Evolutionary conservation across 1,140 invertebrate species (phyloP), one percentile per base, ranked within the genome.

Genomic region (Bactericera cockerelli): DNA sequence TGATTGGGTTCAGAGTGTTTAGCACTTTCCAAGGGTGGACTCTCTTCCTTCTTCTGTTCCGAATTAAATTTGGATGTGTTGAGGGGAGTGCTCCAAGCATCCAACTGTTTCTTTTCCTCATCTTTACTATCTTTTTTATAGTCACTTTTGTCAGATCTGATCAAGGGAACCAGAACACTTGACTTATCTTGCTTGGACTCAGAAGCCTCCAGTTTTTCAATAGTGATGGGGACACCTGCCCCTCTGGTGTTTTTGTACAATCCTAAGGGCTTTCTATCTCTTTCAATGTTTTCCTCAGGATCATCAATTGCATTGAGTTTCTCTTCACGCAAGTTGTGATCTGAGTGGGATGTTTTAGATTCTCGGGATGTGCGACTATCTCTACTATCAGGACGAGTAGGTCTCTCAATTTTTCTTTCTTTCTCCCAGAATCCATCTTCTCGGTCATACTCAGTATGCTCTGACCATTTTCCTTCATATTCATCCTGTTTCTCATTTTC

Each of bases 171-270:
- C 3, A 49, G 42, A 6, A 49, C 42, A 22, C 42, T 49, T 6
- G 42, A 49, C 42, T 49, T 58, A 26, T 79, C 78, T 10, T 65
- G 71, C 49, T 74, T 74, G 16, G 75, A 64, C 63, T 81, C 79
- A 16, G 79, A 77, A 2, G 79, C 78, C 64, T 79, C 79, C 1
- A 81, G 69, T 62, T 79, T 79, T 53, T 81, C 79, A 58, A 77
- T 74, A 1, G 78, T 81, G 2, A 81, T 77, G 0, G 79, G 79
- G 24, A 78, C 6, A 77, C 75, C 57, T 74, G 74, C n/a, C 72
- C 68, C 55, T 63, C 60, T 53, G 62, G 55, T 49, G 57, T 56
- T 53, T 57, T 57, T 56, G 53, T 42, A 61, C 42, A 49, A 26
- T 13, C 26, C 21, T 0, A 49, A 16, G 53, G 56, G 53, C 19